Base-by-base conservation (phyloP, 2,888 invertebrate genomes). In the Fragum sueziense region DNA sequence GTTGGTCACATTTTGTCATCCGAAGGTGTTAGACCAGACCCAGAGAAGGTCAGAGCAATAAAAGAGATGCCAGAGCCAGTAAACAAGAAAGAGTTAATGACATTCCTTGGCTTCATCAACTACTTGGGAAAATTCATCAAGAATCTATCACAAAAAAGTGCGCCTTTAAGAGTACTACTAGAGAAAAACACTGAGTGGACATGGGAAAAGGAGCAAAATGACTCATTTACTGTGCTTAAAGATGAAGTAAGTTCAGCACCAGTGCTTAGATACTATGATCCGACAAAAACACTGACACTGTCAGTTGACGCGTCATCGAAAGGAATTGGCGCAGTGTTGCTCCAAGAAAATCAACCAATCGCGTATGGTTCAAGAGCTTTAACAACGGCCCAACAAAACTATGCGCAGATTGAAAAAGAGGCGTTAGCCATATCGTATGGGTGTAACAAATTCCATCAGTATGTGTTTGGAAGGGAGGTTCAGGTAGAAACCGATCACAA, bases 241-340 rank as follows among this genome's bases (percentile, higher is more conserved):
- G 9, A 70, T 20, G 54, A 79, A 20, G 76, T 74, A 2, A 70
- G 78, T 17, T 67, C 75, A 17, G 75, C 84, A 2, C 86, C 85
- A 34, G 72, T 80, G 9, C 76, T 88, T 9, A 54, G 76, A 7
- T 86, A 81, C 73, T 80, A 31, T 61, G 69, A 82, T 59, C 59
- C 51, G 17, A 78, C 65, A 37, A 31, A 75, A 52, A 65, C 73
- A 14, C 7, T 80, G 11, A 72, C 62, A 25, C 57, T 84, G 3
- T 76, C 73, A 7, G 82, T 84, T 41, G 87, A 88, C 62, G 85
- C 86, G 9, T 82, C 80, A 29, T 80, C 82, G 17, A 73, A 86
- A 70, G 86, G 87, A 6, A 25, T 87, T 3, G 87, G 85, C 4
- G 72, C 85, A 54, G 84, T 79, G 0, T n/a, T 85, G 11, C 25